phyloP scores from a whole-genome alignment of 2,797 vertebrate genomes.

The Sciaenops ocellatus region DNA sequence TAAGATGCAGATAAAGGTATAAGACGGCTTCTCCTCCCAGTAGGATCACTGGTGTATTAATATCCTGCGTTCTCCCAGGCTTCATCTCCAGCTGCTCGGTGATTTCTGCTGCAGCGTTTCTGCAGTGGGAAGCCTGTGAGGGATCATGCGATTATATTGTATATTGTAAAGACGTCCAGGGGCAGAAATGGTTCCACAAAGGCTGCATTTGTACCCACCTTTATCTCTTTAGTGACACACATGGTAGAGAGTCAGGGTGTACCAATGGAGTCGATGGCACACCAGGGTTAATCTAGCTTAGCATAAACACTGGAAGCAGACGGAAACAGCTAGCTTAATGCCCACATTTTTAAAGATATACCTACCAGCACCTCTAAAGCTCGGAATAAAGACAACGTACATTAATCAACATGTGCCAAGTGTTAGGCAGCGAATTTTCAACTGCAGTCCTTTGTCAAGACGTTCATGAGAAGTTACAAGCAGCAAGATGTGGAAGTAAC shows the following conservation, averaged over 20 bases:
- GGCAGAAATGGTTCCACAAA: not conserved
- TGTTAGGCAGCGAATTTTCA: too few species aligned
- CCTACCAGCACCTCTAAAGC: not conserved
- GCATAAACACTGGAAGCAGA: not conserved
- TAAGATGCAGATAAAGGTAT: constrained; percentile 66
- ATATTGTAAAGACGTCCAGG: not conserved
- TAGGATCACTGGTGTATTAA: constrained; percentile 64
- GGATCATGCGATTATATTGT: not conserved
- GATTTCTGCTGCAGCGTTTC: constrained; percentile 32
- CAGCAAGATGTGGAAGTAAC: too few species aligned
- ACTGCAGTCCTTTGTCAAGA: too few species aligned
- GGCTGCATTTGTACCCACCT: not conserved
- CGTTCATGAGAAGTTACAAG: too few species aligned
- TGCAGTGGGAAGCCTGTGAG: constrained; percentile 40
- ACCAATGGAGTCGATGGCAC: not conserved
- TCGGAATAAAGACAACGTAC: too few species aligned
- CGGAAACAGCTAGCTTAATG: not conserved
- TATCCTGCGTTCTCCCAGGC: constrained; percentile 32
- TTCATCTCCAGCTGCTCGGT: constrained; percentile 35
- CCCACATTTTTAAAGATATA: not conserved
- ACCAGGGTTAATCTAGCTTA: not conserved
- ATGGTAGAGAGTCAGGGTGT: not conserved
- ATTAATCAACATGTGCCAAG: too few species aligned
- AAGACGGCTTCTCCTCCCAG: constrained; percentile 61
- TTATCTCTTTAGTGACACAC: not conserved